phyloP scores from a whole-genome alignment of 2,113 vertebrate genomes.

The Podocnemis expansa region DNA sequence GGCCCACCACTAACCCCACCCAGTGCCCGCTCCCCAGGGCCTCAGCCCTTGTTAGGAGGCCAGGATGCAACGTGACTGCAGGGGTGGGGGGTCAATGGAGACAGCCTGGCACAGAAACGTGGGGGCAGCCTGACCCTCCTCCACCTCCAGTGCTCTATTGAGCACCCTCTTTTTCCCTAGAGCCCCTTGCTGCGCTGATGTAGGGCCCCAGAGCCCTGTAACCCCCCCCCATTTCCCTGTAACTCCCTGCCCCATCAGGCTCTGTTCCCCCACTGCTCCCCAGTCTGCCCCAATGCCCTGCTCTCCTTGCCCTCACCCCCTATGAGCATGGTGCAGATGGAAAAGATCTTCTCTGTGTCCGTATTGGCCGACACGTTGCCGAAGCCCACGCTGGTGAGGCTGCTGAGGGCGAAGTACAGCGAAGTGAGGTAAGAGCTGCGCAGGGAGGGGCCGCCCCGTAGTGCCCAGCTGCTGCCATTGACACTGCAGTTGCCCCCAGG shows the following conservation, averaged over 20 bases:
- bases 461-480: conserved; percentile 61
- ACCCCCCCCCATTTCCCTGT: background rate
- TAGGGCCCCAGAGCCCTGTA: background rate
- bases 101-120: background rate
- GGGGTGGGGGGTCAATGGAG: background rate
- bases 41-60: too few species aligned
- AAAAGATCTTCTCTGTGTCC: conserved; percentile 78
- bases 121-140: background rate
- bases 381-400: conserved; percentile 77
- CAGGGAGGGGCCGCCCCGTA: conserved; percentile 71
- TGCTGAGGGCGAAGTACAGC: conserved; percentile 79
- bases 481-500: conserved; percentile 56
- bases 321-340: conserved; percentile 79
- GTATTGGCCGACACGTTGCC: conserved; percentile 79
- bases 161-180: background rate
- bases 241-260: too few species aligned
- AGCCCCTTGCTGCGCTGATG: background rate
- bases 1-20: too few species aligned
- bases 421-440: conserved; percentile 78
- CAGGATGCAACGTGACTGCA: background rate
- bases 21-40: background rate
- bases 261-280: too few species aligned
- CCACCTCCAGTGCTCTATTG: too few species aligned
- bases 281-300: background rate
- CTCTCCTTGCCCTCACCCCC: conserved; percentile 62